Evolutionary conservation across 2,888 invertebrate species (phyloP).

Genomic region (Trichacis sp.): DNA sequence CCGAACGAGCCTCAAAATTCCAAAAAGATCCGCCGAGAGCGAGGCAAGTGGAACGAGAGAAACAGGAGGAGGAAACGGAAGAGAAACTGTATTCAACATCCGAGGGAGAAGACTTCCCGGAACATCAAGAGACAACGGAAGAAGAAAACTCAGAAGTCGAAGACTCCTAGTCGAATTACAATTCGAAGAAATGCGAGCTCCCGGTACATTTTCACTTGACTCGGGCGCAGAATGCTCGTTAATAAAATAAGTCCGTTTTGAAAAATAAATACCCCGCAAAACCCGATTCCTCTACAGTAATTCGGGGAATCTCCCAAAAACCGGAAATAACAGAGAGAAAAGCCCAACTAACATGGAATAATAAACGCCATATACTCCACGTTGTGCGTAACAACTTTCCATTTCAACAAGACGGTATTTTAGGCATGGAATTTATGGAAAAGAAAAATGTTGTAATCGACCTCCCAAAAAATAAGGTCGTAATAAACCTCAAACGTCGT

Average conservation of each 20-base stretch:
- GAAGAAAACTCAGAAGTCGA: background rate
- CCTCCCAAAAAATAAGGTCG: background rate
- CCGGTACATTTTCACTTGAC: background rate
- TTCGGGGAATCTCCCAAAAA: background rate
- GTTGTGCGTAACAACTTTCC: too few species aligned
- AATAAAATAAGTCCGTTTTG: background rate
- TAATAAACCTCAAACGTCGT: background rate
- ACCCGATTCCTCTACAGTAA: background rate
- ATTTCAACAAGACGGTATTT: too few species aligned
- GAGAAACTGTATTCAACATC: background rate
- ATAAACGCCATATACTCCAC: too few species aligned
- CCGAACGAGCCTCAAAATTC: background rate
- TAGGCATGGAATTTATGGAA: background rate
- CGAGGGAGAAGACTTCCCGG: background rate
- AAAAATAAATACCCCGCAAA: background rate
- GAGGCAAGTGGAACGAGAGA: background rate
- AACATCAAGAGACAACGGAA: background rate
- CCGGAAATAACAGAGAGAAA: too few species aligned
- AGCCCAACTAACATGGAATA: too few species aligned
- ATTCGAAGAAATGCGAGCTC: background rate
- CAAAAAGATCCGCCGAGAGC: background rate
- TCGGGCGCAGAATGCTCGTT: background rate
- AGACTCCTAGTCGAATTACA: background rate
- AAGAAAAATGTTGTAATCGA: background rate
- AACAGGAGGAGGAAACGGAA: too few species aligned